Evolutionary conservation across 2,888 invertebrate genomes (phyloP).

Genomic region (Hypercompe scribonia): DNA sequence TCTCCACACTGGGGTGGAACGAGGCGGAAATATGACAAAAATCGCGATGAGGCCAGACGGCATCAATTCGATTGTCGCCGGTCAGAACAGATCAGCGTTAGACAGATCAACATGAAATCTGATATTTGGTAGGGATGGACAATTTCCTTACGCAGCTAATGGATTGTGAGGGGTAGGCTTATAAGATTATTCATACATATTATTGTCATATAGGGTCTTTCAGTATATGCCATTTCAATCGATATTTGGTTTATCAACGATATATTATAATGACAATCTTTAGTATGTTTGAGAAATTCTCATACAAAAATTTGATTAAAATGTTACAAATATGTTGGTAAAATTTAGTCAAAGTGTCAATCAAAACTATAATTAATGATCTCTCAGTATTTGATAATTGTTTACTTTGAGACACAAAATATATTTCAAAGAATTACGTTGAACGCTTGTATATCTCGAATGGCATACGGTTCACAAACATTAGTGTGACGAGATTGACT

Average conservation of each 20-base stretch:
- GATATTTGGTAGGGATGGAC: slow-evolving; percentile 82
- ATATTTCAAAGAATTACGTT: not conserved
- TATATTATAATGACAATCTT: not conserved
- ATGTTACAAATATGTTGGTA: no score
- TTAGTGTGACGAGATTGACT: slow-evolving; percentile 52
- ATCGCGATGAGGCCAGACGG: slow-evolving; percentile 78
- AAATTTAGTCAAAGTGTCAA: no score
- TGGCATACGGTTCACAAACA: slow-evolving; percentile 16
- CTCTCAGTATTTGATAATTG: not conserved
- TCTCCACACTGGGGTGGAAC: slow-evolving; percentile 62
- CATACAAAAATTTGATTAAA: no score
- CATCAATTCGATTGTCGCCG: slow-evolving; percentile 83
- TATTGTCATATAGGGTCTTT: slow-evolving; percentile 55
- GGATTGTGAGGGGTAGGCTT: slow-evolving; percentile 72
- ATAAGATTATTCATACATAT: slow-evolving; percentile 72
- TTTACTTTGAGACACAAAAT: not conserved
- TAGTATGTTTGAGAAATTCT: not conserved
- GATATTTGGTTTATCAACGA: slow-evolving; percentile 7
- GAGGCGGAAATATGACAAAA: slow-evolving; percentile 80
- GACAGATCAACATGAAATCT: slow-evolving; percentile 83
- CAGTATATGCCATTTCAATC: slow-evolving; percentile 2
- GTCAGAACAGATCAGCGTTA: slow-evolving; percentile 82
- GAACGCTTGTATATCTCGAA: slow-evolving; percentile 18
- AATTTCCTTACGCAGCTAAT: slow-evolving; percentile 79
- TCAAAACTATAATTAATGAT: no score